Conservation (phyloP, 2,113 vertebrate genomes). For the Atractosteus spatula region DNA sequence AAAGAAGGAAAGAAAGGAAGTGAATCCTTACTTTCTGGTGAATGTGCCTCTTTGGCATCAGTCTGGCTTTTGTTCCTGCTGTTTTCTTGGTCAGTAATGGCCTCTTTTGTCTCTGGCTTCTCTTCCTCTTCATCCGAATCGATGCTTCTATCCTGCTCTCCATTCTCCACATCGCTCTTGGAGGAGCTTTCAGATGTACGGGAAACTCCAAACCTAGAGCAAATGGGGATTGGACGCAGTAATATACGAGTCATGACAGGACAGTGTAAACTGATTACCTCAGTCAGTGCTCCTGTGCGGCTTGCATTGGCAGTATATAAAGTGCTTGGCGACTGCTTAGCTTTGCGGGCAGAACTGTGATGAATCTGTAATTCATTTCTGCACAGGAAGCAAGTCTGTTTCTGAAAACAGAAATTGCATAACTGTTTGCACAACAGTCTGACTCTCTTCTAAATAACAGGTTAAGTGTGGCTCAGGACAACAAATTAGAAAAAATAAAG, state of each 20-base stretch:
- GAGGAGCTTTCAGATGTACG: slow-evolving; percentile 71
- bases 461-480: no score
- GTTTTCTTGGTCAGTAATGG: slow-evolving; percentile 36
- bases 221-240: not conserved
- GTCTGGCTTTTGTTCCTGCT: not conserved
- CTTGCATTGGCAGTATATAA: no score
- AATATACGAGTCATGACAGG: not conserved
- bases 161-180: slow-evolving; percentile 70
- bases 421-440: no score
- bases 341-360: no score
- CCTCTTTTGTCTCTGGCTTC: slow-evolving; percentile 35
- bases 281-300: no score
- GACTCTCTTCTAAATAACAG: no score
- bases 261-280: no score
- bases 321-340: no score
- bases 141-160: slow-evolving; percentile 60
- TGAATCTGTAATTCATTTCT: no score
- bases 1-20: not conserved
- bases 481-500: no score
- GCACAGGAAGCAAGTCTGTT: no score
- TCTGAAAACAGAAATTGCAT: no score
- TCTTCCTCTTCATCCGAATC: slow-evolving; percentile 62
- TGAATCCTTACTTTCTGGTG: slow-evolving; percentile 42
- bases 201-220: slow-evolving; percentile 76
- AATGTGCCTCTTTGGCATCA: slow-evolving; percentile 21